Evolutionary conservation across 1,140 invertebrate species (phyloP).

Genomic region (Trichonephila inaurata): DNA sequence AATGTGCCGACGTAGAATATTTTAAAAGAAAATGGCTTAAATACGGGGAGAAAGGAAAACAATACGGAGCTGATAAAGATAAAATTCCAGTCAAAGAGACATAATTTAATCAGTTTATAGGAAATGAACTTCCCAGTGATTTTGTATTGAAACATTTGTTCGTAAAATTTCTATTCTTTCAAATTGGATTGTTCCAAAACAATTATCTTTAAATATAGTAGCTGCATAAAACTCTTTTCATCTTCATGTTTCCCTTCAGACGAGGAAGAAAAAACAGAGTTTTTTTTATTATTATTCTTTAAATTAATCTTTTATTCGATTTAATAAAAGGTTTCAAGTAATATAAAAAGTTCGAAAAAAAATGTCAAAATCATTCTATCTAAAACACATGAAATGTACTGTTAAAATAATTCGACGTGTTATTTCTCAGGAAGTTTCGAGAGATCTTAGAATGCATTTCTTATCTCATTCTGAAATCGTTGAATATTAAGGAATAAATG

Average conservation of each 20-base stretch:
- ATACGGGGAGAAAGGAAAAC: too few relatives aligned
- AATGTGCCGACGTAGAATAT: too few relatives aligned
- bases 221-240: neutral
- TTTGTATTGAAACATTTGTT: neutral
- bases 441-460: too few relatives aligned
- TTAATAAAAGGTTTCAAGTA: neutral
- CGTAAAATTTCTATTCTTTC: neutral
- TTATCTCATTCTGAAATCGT: too few relatives aligned
- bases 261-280: neutral
- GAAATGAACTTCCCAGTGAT: neutral
- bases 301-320: neutral
- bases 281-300: neutral
- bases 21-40: too few relatives aligned
- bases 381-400: too few relatives aligned
- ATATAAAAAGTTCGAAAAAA: neutral
- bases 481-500: too few relatives aligned
- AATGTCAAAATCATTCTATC: neutral
- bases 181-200: constrained; percentile 10
- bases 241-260: neutral
- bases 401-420: too few relatives aligned
- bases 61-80: neutral
- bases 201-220: neutral
- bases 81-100: neutral
- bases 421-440: too few relatives aligned
- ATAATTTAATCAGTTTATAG: constrained; percentile 21